Evolutionary conservation across 2,888 invertebrate genomes (phyloP).

Genomic region (Gortyna flavago): DNA sequence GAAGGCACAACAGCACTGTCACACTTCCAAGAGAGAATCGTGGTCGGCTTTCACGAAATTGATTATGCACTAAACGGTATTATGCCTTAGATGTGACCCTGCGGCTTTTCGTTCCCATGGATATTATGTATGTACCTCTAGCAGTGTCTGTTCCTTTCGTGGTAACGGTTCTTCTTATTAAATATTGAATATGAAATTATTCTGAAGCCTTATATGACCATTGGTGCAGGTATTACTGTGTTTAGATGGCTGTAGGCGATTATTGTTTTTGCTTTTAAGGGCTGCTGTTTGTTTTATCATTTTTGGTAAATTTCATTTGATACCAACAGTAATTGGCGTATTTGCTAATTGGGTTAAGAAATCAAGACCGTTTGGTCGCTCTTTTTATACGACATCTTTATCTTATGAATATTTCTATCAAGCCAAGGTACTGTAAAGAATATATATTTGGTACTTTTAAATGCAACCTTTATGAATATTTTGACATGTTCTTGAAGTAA

Average conservation of each 20-base stretch:
- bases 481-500: no score
- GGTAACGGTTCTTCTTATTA: constrained; percentile 47
- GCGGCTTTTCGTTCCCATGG: constrained; percentile 54
- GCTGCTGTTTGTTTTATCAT: background rate
- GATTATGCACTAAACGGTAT: constrained; percentile 56
- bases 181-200: constrained; percentile 31
- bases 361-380: background rate
- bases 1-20: constrained; percentile 27
- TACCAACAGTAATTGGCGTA: background rate
- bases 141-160: constrained; percentile 19
- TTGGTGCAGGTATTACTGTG: background rate
- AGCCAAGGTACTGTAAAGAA: background rate
- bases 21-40: constrained; percentile 53
- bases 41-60: constrained; percentile 57
- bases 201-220: constrained; percentile 1
- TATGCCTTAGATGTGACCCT: constrained; percentile 50
- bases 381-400: no score
- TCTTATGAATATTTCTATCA: background rate
- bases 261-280: background rate
- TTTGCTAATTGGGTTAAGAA: background rate
- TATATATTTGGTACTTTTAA: no score
- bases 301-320: background rate
- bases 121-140: constrained; percentile 27
- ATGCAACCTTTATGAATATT: no score
- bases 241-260: background rate